phyloP scores from a whole-genome alignment of 2,113 vertebrate genomes.

The Pipra filicauda region DNA sequence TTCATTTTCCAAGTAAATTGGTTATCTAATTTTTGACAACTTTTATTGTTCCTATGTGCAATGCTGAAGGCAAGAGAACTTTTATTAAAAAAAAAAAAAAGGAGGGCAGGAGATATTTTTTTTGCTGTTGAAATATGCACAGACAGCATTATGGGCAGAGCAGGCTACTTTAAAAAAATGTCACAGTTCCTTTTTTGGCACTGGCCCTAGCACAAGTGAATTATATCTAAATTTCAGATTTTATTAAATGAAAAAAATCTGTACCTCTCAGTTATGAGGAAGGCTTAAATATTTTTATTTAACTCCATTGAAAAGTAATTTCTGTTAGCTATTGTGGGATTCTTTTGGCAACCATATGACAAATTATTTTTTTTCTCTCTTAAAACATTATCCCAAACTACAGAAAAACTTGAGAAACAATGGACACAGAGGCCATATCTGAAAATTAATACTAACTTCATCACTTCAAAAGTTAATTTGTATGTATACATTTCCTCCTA shows the following conservation, averaged over 20 bases:
- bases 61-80: constrained; percentile 7
- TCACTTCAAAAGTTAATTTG: neutral
- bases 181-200: neutral
- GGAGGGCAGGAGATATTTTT: neutral
- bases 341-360: neutral
- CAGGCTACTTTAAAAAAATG: constrained; percentile 14
- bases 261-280: neutral
- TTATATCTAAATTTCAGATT: constrained; percentile 38
- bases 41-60: constrained; percentile 5
- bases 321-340: neutral
- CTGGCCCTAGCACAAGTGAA: neutral
- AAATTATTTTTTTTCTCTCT: neutral
- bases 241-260: constrained; percentile 44
- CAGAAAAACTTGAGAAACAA: neutral
- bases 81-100: neutral
- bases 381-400: neutral
- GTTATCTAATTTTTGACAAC: constrained; percentile 60
- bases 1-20: constrained; percentile 66
- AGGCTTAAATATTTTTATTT: constrained; percentile 52
- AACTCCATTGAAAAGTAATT: constrained; percentile 18
- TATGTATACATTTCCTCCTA: neutral
- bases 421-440: neutral
- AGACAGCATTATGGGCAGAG: neutral
- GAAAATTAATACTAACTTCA: neutral
- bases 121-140: constrained; percentile 7